A percentile compares a stretch with the other conserved stretches of the same genome.
Conservation (phyloP, 2,797 vertebrate genomes). For the Pelobates cultripes region DNA sequence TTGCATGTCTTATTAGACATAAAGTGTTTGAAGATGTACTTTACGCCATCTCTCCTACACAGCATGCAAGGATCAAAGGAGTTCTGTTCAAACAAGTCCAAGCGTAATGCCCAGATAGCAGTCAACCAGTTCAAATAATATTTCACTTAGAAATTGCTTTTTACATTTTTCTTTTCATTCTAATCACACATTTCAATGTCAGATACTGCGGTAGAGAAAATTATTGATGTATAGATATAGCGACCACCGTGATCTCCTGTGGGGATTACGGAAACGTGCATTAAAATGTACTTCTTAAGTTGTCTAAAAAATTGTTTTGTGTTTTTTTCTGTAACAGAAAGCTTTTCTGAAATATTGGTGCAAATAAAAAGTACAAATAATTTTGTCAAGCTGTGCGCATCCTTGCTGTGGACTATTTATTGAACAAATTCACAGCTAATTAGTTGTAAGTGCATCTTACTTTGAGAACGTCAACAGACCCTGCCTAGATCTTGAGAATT, state of each 20-base stretch:
- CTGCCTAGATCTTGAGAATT: too few species aligned
- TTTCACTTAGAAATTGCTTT: constrained; percentile 35
- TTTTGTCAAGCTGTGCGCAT: too few species aligned
- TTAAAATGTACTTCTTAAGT: not conserved
- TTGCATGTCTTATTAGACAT: constrained; percentile 3
- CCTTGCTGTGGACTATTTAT: too few species aligned
- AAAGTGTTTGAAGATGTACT: constrained; percentile 28
- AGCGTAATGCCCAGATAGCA: constrained; percentile 12
- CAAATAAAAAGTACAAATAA: too few species aligned
- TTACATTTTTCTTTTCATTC: constrained; percentile 18
- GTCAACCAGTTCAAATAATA: constrained; percentile 24
- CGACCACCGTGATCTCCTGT: not conserved
- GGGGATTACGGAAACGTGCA: not conserved
- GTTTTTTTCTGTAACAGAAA: too few species aligned
- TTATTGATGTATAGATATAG: constrained; percentile 29
- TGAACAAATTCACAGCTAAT: too few species aligned
- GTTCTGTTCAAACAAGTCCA: constrained; percentile 4
- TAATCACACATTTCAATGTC: constrained; percentile 39
- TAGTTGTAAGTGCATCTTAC: too few species aligned
- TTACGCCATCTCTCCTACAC: constrained; percentile 15
- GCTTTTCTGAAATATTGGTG: too few species aligned
- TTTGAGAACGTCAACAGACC: too few species aligned
- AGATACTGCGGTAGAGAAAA: constrained; percentile 18
- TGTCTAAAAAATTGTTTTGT: not conserved
- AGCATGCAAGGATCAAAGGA: constrained; percentile 16